Evolutionary conservation across 2,888 invertebrate species (phyloP).

Genomic region (Epirrhoe tristata): DNA sequence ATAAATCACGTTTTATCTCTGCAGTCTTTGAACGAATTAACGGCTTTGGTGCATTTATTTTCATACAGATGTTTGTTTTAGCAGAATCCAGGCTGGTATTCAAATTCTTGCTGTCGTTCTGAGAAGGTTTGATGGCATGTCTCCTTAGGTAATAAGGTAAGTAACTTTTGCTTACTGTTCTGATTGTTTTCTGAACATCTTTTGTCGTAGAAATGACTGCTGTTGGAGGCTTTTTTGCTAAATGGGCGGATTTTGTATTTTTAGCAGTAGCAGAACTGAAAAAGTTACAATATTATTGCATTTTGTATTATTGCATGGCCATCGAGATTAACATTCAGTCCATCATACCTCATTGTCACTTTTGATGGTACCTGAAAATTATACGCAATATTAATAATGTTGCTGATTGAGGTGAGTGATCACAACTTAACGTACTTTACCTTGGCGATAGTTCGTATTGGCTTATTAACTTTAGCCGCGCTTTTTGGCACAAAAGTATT

Average conservation of each 20-base stretch:
- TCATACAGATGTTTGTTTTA: constrained; percentile 37
- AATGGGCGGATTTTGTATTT: constrained; percentile 49
- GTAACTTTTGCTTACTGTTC: constrained; percentile 49
- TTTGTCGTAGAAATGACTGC: constrained; percentile 40
- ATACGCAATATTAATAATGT: constrained; percentile 1
- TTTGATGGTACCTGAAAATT: constrained; percentile 63
- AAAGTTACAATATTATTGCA: constrained; percentile 33
- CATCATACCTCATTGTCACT: constrained; percentile 55
- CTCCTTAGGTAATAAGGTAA: constrained; percentile 57
- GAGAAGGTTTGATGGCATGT: constrained; percentile 33
- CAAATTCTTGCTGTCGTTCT: constrained; percentile 41
- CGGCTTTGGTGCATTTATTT: constrained; percentile 39
- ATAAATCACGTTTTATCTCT: constrained; percentile 56
- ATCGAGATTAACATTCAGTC: constrained; percentile 25
- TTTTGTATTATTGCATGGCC: constrained; percentile 22
- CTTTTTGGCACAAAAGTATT: constrained; percentile 5
- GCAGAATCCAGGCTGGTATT: constrained; percentile 49
- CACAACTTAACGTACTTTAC: constrained; percentile 40
- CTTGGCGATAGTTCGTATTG: constrained; percentile 48
- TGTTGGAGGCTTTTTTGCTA: constrained; percentile 47
- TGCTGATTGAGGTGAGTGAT: neutral
- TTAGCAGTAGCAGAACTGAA: constrained; percentile 56
- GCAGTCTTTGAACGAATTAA: constrained; percentile 48
- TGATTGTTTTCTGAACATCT: constrained; percentile 41
- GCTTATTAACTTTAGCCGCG: constrained; percentile 22